Conservation (phyloP, 2,113 vertebrate genomes). For the Eptatretus burgeri region DNA sequence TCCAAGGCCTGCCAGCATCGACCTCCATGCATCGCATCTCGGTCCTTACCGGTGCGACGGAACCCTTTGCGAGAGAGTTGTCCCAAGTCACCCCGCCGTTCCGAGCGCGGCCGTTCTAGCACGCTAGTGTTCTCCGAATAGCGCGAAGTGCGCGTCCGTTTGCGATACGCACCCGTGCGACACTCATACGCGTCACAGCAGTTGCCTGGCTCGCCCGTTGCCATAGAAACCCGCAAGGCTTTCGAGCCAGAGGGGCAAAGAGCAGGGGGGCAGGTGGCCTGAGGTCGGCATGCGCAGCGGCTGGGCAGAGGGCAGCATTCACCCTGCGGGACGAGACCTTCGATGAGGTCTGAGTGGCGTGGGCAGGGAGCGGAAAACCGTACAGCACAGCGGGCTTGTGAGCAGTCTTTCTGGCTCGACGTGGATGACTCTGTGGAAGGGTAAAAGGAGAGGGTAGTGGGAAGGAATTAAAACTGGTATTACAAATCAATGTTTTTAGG, state of each 20-base stretch:
- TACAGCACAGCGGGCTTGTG: background rate
- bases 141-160: no score
- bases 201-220: background rate
- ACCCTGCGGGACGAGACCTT: background rate
- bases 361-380: conserved; percentile 4
- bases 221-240: background rate
- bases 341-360: background rate
- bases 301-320: conserved; percentile 5
- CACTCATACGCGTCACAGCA: background rate
- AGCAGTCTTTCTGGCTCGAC: background rate
- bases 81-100: no score
- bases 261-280: background rate
- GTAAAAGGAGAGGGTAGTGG: background rate
- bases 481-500: no score
- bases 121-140: no score
- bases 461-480: background rate
- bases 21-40: no score
- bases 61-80: no score
- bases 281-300: conserved; percentile 5
- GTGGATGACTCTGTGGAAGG: background rate
- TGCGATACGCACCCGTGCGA: background rate
- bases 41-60: no score
- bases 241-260: background rate
- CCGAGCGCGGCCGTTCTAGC: no score
- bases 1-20: no score